Conservation (phyloP, 2,113 vertebrate genomes). For the Brachirus orientalis region DNA sequence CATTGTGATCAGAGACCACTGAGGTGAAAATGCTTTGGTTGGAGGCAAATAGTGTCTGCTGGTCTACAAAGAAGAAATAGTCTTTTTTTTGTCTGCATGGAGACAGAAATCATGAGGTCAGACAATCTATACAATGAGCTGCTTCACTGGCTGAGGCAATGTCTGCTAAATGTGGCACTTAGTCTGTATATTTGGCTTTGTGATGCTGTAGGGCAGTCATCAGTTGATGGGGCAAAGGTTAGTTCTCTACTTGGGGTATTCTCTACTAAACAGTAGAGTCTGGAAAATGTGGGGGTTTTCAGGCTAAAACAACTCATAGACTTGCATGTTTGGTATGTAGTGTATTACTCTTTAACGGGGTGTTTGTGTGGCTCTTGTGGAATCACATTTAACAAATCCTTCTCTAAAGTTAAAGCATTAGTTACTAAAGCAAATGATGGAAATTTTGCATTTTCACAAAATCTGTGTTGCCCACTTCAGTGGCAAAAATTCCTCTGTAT, state of each 20-base stretch:
- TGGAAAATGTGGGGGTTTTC: too few relatives aligned
- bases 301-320: too few relatives aligned
- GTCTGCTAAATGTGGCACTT: slow-evolving; percentile 1
- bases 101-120: slow-evolving; percentile 28
- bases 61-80: slow-evolving; percentile 25
- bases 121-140: slow-evolving; percentile 2
- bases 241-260: background rate
- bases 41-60: slow-evolving; percentile 8
- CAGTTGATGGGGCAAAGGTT: slow-evolving; percentile 10
- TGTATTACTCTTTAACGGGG: too few relatives aligned
- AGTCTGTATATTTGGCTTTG: slow-evolving; percentile 1
- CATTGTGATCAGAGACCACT: background rate
- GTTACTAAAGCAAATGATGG: too few relatives aligned
- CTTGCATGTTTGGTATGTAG: too few relatives aligned
- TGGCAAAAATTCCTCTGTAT: too few relatives aligned
- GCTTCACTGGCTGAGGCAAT: slow-evolving; percentile 1
- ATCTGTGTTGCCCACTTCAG: too few relatives aligned
- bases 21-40: slow-evolving; percentile 25
- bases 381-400: too few relatives aligned
- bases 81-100: slow-evolving; percentile 2
- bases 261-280: background rate
- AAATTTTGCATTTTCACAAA: too few relatives aligned
- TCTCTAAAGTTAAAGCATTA: too few relatives aligned
- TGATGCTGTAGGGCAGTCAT: slow-evolving; percentile 16
- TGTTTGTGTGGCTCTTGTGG: too few relatives aligned